Conservation (phyloP, 2,113 vertebrate genomes). For the Myrmophylax atrothorax region DNA sequence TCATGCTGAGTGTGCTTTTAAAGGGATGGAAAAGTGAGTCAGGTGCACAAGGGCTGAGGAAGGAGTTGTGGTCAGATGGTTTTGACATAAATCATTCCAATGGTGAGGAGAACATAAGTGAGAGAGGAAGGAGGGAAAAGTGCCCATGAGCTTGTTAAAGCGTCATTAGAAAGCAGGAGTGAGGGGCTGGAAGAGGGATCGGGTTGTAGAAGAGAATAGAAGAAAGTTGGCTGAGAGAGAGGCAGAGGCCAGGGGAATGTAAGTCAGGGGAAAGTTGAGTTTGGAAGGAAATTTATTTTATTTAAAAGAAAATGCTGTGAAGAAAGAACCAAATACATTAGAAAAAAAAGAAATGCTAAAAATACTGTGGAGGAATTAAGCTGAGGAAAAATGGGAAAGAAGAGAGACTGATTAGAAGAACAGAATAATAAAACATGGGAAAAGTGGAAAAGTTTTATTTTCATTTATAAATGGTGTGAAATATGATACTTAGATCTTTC, state of each 20-base stretch:
- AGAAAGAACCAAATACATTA: background rate
- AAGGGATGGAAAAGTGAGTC: background rate
- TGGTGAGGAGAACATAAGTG: background rate
- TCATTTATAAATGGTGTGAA: background rate
- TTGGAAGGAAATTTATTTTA: background rate
- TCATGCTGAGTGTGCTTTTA: rapidly evolving
- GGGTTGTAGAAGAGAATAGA: background rate
- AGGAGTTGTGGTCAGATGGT: background rate
- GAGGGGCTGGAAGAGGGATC: background rate
- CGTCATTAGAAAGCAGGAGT: background rate
- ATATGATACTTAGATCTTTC: background rate
- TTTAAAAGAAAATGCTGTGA: background rate
- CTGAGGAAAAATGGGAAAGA: background rate
- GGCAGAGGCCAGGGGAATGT: background rate
- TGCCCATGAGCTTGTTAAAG: background rate
- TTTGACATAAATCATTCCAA: background rate
- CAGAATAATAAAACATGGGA: background rate
- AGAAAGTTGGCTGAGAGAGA: background rate
- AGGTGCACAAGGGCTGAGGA: background rate
- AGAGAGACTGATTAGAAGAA: background rate
- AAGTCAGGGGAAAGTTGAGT: background rate
- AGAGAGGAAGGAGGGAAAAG: background rate
- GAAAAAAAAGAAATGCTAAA: background rate
- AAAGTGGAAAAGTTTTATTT: background rate
- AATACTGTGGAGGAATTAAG: background rate